Base-by-base conservation (phyloP, 2,888 invertebrate genomes). In the Andrena camellia region DNA sequence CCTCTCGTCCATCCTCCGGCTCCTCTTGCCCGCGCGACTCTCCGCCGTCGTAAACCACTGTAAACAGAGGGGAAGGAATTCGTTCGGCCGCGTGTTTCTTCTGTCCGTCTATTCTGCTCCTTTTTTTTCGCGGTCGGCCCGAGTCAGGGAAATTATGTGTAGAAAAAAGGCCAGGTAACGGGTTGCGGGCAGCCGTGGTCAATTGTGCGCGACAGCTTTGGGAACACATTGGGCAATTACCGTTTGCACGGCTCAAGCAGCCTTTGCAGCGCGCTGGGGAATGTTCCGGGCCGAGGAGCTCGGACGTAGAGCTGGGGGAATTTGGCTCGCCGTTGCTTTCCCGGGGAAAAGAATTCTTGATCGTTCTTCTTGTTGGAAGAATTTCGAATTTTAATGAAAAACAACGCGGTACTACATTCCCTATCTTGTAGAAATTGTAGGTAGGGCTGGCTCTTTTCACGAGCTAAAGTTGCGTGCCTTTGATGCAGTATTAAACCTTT, bases 151-250 rank as follows among this genome's bases (percentile, higher is more conserved):
- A 90, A 87, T 83, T 70, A 78, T 33, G 64, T 72, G 48, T 7
- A 76, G 84, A 86, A 90, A 87, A 88, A 78, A 63, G 60, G n/a
- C 7, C 86, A 86, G 86, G 86, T 87, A 89, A 90, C 88, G 85
- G 85, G 83, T 86, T 79, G 81, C 70, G 81, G 81, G 69, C 17
- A 69, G 20, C 78, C 73, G 68, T 78, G 78, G 81, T 62, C 81
- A 78, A 78, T 81, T 7, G 31, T 2, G 13, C 35, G 48, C 54
- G 66, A 62, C 62, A 73, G 71, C 35, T 57, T 69, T 26, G 10
- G 62, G 23, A 68, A 72, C 78, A 42, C 66, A 20, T 48, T 33
- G 60, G 6, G 17, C 59, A 20, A 67, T 59, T 60, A 52, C 79
- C 54, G 63, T 63, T 76, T 17, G 26, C 5, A 10, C 2, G 2